Evolutionary conservation across 2,113 vertebrate genomes (phyloP).

Genomic region (Varanus komodoensis): DNA sequence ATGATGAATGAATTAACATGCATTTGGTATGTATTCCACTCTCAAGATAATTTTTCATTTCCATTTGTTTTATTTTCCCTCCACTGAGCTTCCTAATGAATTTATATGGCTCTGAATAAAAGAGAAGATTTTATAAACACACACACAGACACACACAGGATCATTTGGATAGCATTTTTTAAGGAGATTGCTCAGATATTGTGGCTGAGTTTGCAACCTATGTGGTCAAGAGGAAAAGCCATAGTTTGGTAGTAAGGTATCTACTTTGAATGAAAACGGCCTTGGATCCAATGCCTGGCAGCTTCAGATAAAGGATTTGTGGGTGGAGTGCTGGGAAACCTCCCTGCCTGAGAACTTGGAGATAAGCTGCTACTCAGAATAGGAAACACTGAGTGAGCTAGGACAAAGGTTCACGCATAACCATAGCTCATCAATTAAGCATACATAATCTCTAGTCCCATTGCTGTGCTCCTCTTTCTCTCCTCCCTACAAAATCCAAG

Average conservation of each 20-base stretch:
- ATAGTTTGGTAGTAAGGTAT: neutral
- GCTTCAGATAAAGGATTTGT: neutral
- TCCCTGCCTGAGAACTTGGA: neutral
- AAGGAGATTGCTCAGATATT: neutral
- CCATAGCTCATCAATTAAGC: no score
- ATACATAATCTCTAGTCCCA: no score
- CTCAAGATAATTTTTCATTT: neutral
- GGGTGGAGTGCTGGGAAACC: neutral
- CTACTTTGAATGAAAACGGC: neutral
- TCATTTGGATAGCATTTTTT: neutral
- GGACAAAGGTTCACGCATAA: no score
- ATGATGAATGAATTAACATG: neutral
- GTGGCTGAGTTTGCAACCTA: neutral
- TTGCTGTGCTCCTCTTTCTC: neutral
- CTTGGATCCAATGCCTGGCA: neutral
- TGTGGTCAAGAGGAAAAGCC: neutral
- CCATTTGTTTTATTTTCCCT: slow-evolving; percentile 5
- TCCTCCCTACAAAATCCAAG: neutral
- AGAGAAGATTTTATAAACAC: neutral
- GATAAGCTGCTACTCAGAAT: neutral
- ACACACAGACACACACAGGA: neutral
- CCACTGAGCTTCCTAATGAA: neutral
- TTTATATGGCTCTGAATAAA: neutral
- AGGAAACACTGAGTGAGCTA: neutral
- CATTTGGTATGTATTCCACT: neutral